phyloP scores from a whole-genome alignment of 1,140 invertebrate species.

The Heliothis virescens region DNA sequence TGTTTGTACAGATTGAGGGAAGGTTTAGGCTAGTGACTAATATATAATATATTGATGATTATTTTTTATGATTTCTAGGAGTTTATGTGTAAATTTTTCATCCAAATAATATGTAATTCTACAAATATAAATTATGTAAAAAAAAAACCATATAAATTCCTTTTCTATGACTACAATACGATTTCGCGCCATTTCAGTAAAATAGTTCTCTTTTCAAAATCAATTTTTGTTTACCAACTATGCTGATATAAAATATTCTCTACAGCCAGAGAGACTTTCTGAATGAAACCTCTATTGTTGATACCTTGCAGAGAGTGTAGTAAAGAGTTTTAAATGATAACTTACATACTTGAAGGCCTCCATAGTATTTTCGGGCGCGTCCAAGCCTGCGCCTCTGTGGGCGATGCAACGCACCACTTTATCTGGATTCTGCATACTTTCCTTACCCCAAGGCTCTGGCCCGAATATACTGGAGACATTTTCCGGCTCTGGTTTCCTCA shows the following conservation, averaged over 20 bases:
- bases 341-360: slow-evolving; percentile 90
- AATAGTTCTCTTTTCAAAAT: not conserved
- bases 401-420: slow-evolving; percentile 85
- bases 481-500: slow-evolving; percentile 68
- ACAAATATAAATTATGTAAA: too few relatives aligned
- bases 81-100: too few relatives aligned
- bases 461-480: slow-evolving; percentile 77
- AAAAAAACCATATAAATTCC: too few relatives aligned
- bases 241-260: not conserved
- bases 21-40: too few relatives aligned
- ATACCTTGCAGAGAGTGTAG: too few relatives aligned
- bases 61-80: not conserved
- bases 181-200: too few relatives aligned
- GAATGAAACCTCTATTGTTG: not conserved
- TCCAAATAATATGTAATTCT: too few relatives aligned
- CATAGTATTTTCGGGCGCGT: slow-evolving; percentile 92
- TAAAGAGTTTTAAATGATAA: slow-evolving; percentile 46
- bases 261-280: not conserved
- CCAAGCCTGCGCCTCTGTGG: slow-evolving; percentile 90
- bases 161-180: too few relatives aligned
- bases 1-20: too few relatives aligned
- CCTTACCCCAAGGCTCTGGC: slow-evolving; percentile 69
- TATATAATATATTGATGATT: too few relatives aligned
- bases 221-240: slow-evolving; percentile 6
- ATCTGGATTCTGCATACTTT: slow-evolving; percentile 65